Base-by-base conservation (phyloP, 2,888 invertebrate species). In the Pinctada fucata region DNA sequence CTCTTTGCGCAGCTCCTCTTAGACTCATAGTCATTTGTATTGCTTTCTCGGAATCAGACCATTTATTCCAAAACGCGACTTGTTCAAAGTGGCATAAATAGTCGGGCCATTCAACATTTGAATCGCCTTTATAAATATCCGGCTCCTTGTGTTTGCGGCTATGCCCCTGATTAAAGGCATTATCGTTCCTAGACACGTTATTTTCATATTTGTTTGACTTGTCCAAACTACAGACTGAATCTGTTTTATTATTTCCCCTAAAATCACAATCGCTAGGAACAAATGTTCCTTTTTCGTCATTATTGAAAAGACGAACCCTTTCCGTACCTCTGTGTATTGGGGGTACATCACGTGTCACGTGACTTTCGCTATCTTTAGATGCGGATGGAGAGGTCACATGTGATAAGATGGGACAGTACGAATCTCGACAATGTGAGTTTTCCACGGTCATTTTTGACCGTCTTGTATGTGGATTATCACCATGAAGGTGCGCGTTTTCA, bases 41-140 rank as follows among this genome's bases (percentile, higher is more conserved):
- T 52, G 58, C 5, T 52, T 52, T 52, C 58, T 52, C 6, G 10
- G 58, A 52, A 52, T 52, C 58, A 52, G 58, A 52, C 58, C 58
- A 52, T 52, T 52, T 10, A 52, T 52, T 52, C 58, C 58, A 52
- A 10, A 52, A 52, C 58, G 58, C 58, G 10, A 10, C 58, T 52
- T 52, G 58, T 52, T 52, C 58, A 52, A 52, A 52, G 58, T 52
- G 58, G 58, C 58, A 52, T 52, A 52, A 52, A 52, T 52, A 52
- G 58, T 52, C 58, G 58, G 58, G 58, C 58, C 58, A 52, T 10
- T 52, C 58, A 8, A 52, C 58, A 10, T 10, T 52, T 52, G 58
- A 52, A 52, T 52, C 58, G 58, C 58, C 58, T 52, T 52, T 52
- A 52, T 52, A 52, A n/a, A n/a, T n/a, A n/a, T n/a, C n/a, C 5